Evolutionary conservation across 2,113 vertebrate species (phyloP).

Genomic region (Polyodon spathula): DNA sequence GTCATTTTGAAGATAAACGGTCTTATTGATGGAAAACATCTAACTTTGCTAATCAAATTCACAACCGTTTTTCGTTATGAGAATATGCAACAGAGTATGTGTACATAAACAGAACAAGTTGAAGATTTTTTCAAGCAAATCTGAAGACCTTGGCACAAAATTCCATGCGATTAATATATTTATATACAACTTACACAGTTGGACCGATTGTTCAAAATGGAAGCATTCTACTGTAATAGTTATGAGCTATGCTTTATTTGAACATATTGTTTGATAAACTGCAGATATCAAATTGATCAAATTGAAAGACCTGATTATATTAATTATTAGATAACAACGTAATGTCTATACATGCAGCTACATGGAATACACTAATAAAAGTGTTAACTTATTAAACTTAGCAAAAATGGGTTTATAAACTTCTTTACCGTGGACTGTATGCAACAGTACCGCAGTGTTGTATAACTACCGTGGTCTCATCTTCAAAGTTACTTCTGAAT

Average conservation of each 20-base stretch:
- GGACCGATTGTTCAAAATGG: background rate
- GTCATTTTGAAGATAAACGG: background rate
- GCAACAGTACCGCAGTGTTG: background rate
- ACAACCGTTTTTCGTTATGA: background rate
- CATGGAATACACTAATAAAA: background rate
- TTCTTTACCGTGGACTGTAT: background rate
- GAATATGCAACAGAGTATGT: conserved; percentile 8
- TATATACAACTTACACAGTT: background rate
- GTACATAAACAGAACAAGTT: conserved; percentile 12
- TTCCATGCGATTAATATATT: background rate
- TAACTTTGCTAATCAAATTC: conserved; percentile 14
- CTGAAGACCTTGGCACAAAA: background rate
- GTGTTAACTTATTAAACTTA: conserved; percentile 4
- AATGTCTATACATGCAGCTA: background rate
- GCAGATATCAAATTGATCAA: conserved; percentile 9
- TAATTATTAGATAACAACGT: conserved; percentile 19
- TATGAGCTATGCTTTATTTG: background rate
- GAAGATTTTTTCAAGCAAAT: conserved; percentile 19
- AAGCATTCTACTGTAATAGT: conserved; percentile 4
- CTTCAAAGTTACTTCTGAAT: conserved; percentile 4
- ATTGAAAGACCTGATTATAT: conserved; percentile 21
- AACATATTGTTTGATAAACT: background rate
- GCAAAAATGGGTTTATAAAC: too few relatives aligned
- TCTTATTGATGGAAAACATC: conserved; percentile 14
- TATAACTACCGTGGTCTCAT: conserved; percentile 1